Percentiles rank a stretch among this genome's conserved stretches.
Evolutionary conservation across 1,140 invertebrate genomes (phyloP).

Genomic region (Euschistus heros): DNA sequence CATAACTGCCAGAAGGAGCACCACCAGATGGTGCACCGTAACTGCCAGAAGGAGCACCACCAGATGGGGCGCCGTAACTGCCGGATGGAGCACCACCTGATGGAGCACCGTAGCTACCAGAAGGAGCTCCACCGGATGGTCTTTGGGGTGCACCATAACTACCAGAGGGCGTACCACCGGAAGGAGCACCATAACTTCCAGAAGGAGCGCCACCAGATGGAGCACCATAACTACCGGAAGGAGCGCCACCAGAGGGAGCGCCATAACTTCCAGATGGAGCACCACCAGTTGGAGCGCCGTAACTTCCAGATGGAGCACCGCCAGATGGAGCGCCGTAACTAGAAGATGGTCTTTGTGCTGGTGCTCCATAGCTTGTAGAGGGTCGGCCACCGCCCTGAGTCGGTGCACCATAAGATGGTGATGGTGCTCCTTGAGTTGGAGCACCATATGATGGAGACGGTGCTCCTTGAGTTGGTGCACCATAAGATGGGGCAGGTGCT

Average conservation of each 20-base stretch:
- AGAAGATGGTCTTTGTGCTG: constrained; percentile 1
- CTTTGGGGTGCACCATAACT: neutral
- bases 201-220: constrained; percentile 9
- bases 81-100: constrained; percentile 12
- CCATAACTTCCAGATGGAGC: constrained; percentile 12
- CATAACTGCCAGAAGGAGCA: neutral
- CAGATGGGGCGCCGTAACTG: constrained; percentile 22
- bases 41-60: neutral
- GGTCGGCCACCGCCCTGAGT: constrained; percentile 12
- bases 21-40: constrained; percentile 15
- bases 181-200: neutral
- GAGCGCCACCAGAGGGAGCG: constrained; percentile 13
- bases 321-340: constrained; percentile 1
- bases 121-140: neutral
- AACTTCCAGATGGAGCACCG: constrained; percentile 19
- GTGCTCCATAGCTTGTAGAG: constrained; percentile 26
- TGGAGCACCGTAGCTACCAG: constrained; percentile 26
- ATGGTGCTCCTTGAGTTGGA: constrained; percentile 16
- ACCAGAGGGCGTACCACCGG: constrained; percentile 17
- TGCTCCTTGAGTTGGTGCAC: constrained; percentile 15
- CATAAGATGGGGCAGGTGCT: constrained; percentile 24
- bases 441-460: constrained; percentile 27
- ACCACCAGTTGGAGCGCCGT: constrained; percentile 19
- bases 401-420: constrained; percentile 22
- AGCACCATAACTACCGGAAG: neutral